Base-by-base conservation (phyloP, 2,113 vertebrate genomes). In the Aythya baeri region DNA sequence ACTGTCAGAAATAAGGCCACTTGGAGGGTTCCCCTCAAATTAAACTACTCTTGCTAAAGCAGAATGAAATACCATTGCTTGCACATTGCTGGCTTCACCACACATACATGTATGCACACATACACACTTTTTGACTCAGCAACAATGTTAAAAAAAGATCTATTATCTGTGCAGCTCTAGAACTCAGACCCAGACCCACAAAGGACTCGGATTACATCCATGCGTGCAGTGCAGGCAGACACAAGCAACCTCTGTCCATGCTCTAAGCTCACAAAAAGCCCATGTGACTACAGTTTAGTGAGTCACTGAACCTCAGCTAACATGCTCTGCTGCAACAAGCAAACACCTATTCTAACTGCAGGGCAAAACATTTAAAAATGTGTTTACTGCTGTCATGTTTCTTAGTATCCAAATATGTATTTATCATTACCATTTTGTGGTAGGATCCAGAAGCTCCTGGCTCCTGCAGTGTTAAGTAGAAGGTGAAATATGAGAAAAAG, bases 281-380 rank as follows among this genome's bases (percentile, higher is more conserved):
- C 93, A 57, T 7, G 38, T 95, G 91, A 87, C 62, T 79, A 25
- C 29, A 92, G 93, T 73, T 97, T 92, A 95, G 91, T 79, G 91
- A 95, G 43, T 62, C 83, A 79, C 71, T 95, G 91, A 93, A 93
- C 93, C 95, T 96, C 94, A 86, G 83, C 83, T 95, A 96, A 95
- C 89, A 16, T 61, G 89, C 43, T 96, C 49, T 97, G 91, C 81
- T 94, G 86, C 89, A 95, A 95, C 1, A 34, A 93, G 62, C 71
- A 97, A 97, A 95, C 88, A 82, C 2, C 7, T 84, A 84, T 87
- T 90, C 58, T 70, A 90, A 85, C 83, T 87, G 27, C 52, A 92
- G 80, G 88, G 71, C 67, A 93, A 91, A 95, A 93, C 83, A 66
- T 66, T 91, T 84, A 18, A 87, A 94, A 95, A 94, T 66, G 32